These are phyloP conservation scores for Athene noctua DNA, from an alignment of 2,113 vertebrate genomes.

Conservation along the genomic window DNA sequence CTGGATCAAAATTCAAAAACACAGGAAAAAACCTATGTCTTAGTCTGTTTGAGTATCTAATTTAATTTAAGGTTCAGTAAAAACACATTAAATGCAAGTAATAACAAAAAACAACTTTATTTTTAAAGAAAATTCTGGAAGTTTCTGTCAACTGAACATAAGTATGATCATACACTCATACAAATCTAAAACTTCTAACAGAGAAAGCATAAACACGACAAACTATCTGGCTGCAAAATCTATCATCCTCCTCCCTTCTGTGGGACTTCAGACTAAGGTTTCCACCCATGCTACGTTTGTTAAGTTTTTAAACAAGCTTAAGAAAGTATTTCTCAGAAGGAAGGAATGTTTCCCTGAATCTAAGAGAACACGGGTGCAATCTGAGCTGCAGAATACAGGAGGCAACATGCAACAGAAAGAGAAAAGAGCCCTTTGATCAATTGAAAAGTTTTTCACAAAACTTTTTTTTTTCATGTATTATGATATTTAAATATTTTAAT, in stretches of 20 bases:
- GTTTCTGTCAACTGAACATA: neutral
- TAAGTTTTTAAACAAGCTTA: neutral
- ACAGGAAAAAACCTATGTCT: neutral
- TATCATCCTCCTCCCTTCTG: neutral
- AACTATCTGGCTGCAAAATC: neutral
- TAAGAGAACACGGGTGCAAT: neutral
- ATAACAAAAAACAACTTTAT: neutral
- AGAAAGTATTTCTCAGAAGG: neutral
- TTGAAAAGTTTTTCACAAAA: neutral
- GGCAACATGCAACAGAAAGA: neutral
- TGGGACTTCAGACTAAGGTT: neutral
- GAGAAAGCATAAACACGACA: neutral
- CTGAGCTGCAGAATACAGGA: neutral
- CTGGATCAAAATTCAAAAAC: neutral
- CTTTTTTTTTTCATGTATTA: fast-evolving
- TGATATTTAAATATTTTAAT: neutral
- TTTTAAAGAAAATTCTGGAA: neutral
- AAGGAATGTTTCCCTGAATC: neutral
- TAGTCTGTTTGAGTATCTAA: neutral
- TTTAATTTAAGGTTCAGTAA: neutral
- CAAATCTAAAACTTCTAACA: neutral
- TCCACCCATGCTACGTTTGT: neutral
- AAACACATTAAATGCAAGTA: neutral
- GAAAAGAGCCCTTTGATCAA: neutral
- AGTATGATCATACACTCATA: neutral